Base-by-base conservation (phyloP, 2,113 vertebrate species). In the Rhegmatorhina hoffmannsi region DNA sequence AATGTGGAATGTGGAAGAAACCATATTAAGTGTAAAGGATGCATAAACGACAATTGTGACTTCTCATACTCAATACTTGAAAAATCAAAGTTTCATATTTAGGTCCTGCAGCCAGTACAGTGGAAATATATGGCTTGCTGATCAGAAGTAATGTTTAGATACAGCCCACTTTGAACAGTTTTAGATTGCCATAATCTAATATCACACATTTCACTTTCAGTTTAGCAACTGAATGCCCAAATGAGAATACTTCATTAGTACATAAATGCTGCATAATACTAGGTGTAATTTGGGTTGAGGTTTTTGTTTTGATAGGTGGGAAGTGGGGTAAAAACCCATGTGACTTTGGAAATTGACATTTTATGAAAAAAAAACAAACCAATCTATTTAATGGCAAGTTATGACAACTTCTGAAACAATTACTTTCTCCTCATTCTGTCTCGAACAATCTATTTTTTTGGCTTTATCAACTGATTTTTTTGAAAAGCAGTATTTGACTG, bases 321-420 rank as follows among this genome's bases (percentile, higher is more conserved):
- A 68, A 77, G 29, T 8, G 3, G 14, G 28, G 4, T 40, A 69
- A 66, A 34, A 81, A 58, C 43, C 14, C 20, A 23, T 2, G 2
- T 55, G 77, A 85, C 38, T 86, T 88, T 20, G 85, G 28, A 95
- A 92, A 86, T 7, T 2, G 2, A 44, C 24, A 29, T 43, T 74
- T 80, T 67, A 67, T 77, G 11, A 40, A 38, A 68, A 28, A 44
- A 59, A 50, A 20, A 21, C 5, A 50, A 20, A 21, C 5, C 6
- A 33, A 50, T 15, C 2, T 40, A 80, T 53, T 74, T 64, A 81
- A 82, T 9, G 5, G 13, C 38, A 87, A 76, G 29, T 36, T 81
- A 58, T 8, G 36, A 96, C n/a, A 90, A 77, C 46, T 88, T 82
- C 81, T 66, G 47, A 97, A 94, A 84, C 34, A 89, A 86, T 93